A percentile compares a stretch with the other conserved stretches of the same genome.
Evolutionary conservation across 2,113 vertebrate species (phyloP).

Genomic region (Merops nubicus): DNA sequence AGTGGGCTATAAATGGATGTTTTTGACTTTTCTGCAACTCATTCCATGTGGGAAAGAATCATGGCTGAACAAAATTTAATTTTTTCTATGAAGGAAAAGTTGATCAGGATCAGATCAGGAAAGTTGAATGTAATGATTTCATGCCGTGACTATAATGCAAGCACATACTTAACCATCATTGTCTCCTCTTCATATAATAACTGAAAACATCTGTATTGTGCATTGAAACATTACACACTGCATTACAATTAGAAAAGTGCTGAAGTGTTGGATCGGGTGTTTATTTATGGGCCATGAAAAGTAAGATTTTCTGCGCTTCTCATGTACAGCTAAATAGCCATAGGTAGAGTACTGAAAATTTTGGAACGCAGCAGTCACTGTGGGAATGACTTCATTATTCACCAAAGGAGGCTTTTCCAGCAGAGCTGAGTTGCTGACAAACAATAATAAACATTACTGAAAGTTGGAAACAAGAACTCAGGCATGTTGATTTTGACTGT

Average conservation of each 20-base stretch:
- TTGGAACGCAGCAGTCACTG: constrained; percentile 62
- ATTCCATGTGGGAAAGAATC: constrained; percentile 4
- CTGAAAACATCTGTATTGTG: constrained; percentile 75
- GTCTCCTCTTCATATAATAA: constrained; percentile 72
- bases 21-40: constrained; percentile 11
- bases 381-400: constrained; percentile 65
- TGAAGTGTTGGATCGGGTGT: constrained; percentile 62
- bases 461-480: constrained; percentile 57
- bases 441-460: constrained; percentile 54
- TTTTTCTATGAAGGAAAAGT: constrained; percentile 52
- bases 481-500: constrained; percentile 36
- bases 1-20: not conserved
- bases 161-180: constrained; percentile 71
- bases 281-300: constrained; percentile 75
- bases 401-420: constrained; percentile 47
- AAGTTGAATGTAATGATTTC: constrained; percentile 72
- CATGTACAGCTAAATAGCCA: constrained; percentile 65
- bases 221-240: constrained; percentile 54
- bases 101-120: too few relatives aligned
- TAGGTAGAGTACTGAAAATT: constrained; percentile 64
- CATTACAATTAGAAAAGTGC: constrained; percentile 76
- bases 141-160: constrained; percentile 67
- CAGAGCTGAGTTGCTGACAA: constrained; percentile 60
- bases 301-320: constrained; percentile 49
- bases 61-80: constrained; percentile 29